Evolutionary conservation across 2,888 invertebrate species (phyloP).

Genomic region (Pyrochroa serraticornis): DNA sequence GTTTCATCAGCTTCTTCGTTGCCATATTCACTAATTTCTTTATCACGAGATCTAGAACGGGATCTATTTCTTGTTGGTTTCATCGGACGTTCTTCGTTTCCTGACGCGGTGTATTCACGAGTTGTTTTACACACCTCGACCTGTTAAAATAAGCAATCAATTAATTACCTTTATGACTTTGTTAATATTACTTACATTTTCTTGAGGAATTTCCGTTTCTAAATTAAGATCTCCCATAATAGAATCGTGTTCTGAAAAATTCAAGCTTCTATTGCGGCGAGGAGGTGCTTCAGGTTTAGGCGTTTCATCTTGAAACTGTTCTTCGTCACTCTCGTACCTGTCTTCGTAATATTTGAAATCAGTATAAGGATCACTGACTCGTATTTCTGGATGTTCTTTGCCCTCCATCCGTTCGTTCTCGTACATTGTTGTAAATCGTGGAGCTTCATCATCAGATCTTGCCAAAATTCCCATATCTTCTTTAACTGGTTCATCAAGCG

Average conservation of each 20-base stretch:
- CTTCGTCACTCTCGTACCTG: slow-evolving; percentile 32
- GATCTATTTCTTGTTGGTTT: slow-evolving; percentile 65
- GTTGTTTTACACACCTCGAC: slow-evolving; percentile 70
- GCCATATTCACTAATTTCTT: neutral
- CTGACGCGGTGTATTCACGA: slow-evolving; percentile 69
- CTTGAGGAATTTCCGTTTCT: slow-evolving; percentile 32
- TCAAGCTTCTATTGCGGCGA: slow-evolving; percentile 52
- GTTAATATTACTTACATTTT: slow-evolving; percentile 40
- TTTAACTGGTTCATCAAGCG: slow-evolving; percentile 33
- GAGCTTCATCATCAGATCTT: slow-evolving; percentile 52
- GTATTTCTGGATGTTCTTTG: slow-evolving; percentile 62
- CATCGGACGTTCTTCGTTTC: slow-evolving; percentile 59
- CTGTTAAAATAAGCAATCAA: slow-evolving; percentile 55
- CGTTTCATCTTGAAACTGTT: slow-evolving; percentile 28
- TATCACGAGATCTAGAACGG: slow-evolving; percentile 45
- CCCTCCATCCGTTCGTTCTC: slow-evolving; percentile 61
- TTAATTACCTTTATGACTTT: neutral
- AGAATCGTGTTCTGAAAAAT: slow-evolving; percentile 53
- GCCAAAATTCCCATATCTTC: slow-evolving; percentile 8
- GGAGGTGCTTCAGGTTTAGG: slow-evolving; percentile 52
- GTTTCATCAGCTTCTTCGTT: slow-evolving; percentile 51
- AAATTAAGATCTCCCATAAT: slow-evolving; percentile 41
- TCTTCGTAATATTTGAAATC: slow-evolving; percentile 28
- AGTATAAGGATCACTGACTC: slow-evolving; percentile 47
- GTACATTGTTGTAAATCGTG: slow-evolving; percentile 43